A percentile compares a stretch with the other conserved stretches of the same genome.
Evolutionary conservation across 1,140 invertebrate genomes (phyloP).

Genomic region (Semibalanus balanoides): DNA sequence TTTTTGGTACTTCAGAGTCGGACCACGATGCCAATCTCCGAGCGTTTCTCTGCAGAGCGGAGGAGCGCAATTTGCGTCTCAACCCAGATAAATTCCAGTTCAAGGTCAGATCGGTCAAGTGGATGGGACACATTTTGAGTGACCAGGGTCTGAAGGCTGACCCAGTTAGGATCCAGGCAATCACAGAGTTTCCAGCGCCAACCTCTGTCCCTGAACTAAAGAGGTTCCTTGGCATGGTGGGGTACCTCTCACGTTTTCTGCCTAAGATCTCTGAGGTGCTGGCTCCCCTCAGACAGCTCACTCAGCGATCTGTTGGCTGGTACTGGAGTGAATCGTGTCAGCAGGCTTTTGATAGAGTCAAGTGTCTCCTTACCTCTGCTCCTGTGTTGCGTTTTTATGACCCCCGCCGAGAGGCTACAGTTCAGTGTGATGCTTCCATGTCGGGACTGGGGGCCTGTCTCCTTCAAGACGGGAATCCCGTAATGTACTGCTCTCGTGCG

Average conservation of each 20-base stretch:
- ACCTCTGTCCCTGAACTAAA: not conserved
- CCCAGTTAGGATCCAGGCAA: not conserved
- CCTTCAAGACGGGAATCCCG: slow-evolving; percentile 5
- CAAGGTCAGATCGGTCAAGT: not conserved
- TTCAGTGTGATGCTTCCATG: slow-evolving; percentile 7
- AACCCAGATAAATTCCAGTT: not conserved
- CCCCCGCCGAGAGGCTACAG: not conserved
- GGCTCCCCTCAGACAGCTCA: not conserved
- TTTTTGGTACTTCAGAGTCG: too few species aligned
- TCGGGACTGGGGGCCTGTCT: slow-evolving; percentile 6
- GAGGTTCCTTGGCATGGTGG: not conserved
- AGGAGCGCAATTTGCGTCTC: not conserved
- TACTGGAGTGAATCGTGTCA: not conserved
- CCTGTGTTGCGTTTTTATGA: not conserved
- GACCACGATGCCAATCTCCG: too few species aligned
- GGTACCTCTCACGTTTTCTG: not conserved
- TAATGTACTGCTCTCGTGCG: slow-evolving; percentile 5
- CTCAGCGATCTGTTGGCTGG: not conserved
- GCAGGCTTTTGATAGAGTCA: not conserved
- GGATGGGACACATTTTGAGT: slow-evolving; percentile 2
- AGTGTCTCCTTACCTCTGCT: not conserved
- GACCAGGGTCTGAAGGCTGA: not conserved
- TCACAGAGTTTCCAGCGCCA: not conserved
- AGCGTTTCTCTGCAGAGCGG: too few species aligned
- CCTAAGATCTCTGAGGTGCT: not conserved